Evolutionary conservation across 2,113 vertebrate species (phyloP), one percentile per base, ranked within the genome.

Genomic region (Crocuta crocuta): DNA sequence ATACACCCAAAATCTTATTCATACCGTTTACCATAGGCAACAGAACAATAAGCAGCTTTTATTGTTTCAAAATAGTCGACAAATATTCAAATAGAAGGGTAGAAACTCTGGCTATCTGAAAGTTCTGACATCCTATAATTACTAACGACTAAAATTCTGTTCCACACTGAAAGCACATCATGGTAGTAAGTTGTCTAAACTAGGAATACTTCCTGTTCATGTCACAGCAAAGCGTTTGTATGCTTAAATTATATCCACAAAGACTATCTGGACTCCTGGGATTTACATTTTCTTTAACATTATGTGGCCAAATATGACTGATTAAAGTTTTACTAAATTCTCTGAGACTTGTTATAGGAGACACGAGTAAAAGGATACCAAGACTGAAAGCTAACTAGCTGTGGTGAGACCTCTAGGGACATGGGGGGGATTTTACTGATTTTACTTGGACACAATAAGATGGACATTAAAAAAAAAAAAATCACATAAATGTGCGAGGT

Each of bases 261-360:
- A 93, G 45, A 86, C 26, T 93, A 87, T 24, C 21, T 79, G n/a
- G 17, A 82, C 66, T 92, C 80, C 21, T 66, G 31, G 35, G 4
- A 93, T 82, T 94, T 89, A 80, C 17, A 94, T 79, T 89, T 95
- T 94, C 76, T 97, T 94, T 74, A 84, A 76, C 24, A 93, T 39
- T 68, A 6, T 89, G 53, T 86, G 50, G 50, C 7, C 43, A 76
- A 96, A 94, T 80, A 84, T 31, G 45, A 92, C 35, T 74, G 33
- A 53, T 70, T 92, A 86, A 82, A 76, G 90, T 89, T 43, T 86
- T 79, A 83, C n/a, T 63, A 39, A 82, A 74, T 17, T 96, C 87
- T 81, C 43, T 43, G 63, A 96, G 45, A 94, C 23, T 84, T 96
- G 50, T 65, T 86, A 97, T 2, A 84, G 79, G 45, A 95, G 23